phyloP scores from a whole-genome alignment of 2,888 invertebrate genomes.

The Agrochola lychnidis region DNA sequence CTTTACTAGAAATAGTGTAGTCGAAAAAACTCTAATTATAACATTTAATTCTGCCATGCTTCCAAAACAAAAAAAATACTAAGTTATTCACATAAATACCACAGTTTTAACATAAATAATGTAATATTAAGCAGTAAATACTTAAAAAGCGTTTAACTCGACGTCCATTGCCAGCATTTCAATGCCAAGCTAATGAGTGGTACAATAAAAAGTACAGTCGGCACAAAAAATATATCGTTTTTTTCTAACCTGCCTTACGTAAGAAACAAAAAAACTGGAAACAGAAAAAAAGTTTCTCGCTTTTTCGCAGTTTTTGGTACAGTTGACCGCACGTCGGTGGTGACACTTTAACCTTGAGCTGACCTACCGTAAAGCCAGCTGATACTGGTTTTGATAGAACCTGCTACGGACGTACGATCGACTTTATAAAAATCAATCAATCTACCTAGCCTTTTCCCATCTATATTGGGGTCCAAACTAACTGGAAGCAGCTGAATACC shows the following conservation, averaged over 20 bases:
- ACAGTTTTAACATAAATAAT: slow-evolving; percentile 33
- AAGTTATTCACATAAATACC: slow-evolving; percentile 25
- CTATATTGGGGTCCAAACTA: no score
- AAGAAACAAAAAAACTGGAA: slow-evolving; percentile 32
- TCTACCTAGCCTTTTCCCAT: no score
- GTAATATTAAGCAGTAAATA: slow-evolving; percentile 38
- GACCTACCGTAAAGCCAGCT: background rate
- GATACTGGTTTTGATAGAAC: background rate
- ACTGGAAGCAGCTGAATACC: no score
- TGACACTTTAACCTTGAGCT: background rate
- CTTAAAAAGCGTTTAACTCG: slow-evolving; percentile 55
- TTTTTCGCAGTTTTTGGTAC: background rate
- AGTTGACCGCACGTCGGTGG: background rate
- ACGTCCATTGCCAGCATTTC: slow-evolving; percentile 58
- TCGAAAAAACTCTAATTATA: background rate
- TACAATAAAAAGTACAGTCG: slow-evolving; percentile 61
- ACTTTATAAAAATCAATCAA: no score
- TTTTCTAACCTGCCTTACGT: slow-evolving; percentile 27
- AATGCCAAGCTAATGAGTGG: slow-evolving; percentile 59
- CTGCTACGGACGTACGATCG: background rate
- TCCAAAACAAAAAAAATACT: background rate
- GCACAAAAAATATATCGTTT: slow-evolving; percentile 51
- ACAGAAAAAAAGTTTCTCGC: slow-evolving; percentile 29
- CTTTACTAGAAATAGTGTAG: no score
- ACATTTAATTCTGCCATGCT: background rate